Percentiles rank a stretch among this genome's conserved stretches.
Conservation (phyloP, 2,113 vertebrate genomes). For the Gorsachius goisagi region DNA sequence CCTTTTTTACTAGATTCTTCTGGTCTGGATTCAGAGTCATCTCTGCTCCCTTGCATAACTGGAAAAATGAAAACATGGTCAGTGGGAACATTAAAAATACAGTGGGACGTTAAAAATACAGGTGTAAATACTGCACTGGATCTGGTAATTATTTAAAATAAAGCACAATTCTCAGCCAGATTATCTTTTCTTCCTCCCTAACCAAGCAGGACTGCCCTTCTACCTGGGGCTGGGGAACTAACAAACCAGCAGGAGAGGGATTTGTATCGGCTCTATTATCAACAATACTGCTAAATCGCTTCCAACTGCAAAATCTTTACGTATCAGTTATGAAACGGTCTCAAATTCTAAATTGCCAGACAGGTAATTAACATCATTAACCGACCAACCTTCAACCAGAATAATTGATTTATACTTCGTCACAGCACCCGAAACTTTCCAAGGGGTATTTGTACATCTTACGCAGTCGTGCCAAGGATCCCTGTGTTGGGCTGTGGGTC, state of each 20-base stretch:
- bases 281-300: background rate
- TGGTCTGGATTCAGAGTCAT: background rate
- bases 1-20: background rate
- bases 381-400: background rate
- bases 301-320: background rate
- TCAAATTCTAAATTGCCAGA: background rate
- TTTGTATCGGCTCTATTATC: background rate
- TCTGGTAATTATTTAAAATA: background rate
- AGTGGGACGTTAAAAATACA: background rate
- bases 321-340: background rate
- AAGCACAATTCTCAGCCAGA: background rate
- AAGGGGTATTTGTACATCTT: background rate
- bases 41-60: background rate
- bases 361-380: background rate
- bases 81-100: background rate
- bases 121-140: background rate
- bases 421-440: background rate
- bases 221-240: background rate
- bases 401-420: background rate
- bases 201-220: background rate
- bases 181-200: background rate
- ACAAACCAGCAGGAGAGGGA: background rate
- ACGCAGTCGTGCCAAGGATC: rapidly evolving
- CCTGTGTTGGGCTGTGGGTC: rapidly evolving
- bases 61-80: background rate